Percentiles rank a stretch among this genome's conserved stretches.
These are phyloP conservation scores for Ataeniobius toweri DNA, from an alignment of 2,797 vertebrate species.

Conservation along the genomic window DNA sequence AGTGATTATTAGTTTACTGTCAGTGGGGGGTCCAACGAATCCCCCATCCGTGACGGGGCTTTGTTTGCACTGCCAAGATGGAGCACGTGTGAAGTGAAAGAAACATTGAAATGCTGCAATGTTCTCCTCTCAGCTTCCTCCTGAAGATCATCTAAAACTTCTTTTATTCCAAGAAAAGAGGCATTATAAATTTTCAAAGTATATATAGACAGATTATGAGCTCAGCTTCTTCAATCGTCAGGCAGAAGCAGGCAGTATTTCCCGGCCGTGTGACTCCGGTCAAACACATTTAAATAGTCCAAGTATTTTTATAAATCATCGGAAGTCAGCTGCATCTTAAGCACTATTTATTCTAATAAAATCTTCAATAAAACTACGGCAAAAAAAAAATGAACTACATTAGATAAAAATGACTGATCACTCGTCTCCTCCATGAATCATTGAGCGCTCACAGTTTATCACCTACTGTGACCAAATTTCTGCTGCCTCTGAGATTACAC, in stretches of 20 bases:
- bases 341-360: background rate
- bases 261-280: slow-evolving; percentile 2
- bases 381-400: background rate
- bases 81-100: slow-evolving; percentile 24
- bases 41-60: slow-evolving; percentile 63
- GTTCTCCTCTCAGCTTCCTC: background rate
- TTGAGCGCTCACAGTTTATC: background rate
- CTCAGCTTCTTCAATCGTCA: slow-evolving; percentile 21
- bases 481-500: too few relatives aligned
- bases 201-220: slow-evolving; percentile 15
- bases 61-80: slow-evolving; percentile 51
- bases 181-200: slow-evolving; percentile 10
- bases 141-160: background rate
- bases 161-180: background rate
- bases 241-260: background rate
- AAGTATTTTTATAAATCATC: slow-evolving; percentile 48
- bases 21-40: slow-evolving; percentile 70
- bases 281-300: slow-evolving; percentile 41
- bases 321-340: background rate
- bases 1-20: slow-evolving; percentile 62
- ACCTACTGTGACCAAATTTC: too few relatives aligned
- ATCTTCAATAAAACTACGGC: background rate
- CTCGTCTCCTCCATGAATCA: background rate
- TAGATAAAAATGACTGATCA: background rate
- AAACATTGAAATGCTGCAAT: slow-evolving; percentile 1